phyloP scores from a whole-genome alignment of 1,140 invertebrate genomes.

The Neotoxoptera formosana region DNA sequence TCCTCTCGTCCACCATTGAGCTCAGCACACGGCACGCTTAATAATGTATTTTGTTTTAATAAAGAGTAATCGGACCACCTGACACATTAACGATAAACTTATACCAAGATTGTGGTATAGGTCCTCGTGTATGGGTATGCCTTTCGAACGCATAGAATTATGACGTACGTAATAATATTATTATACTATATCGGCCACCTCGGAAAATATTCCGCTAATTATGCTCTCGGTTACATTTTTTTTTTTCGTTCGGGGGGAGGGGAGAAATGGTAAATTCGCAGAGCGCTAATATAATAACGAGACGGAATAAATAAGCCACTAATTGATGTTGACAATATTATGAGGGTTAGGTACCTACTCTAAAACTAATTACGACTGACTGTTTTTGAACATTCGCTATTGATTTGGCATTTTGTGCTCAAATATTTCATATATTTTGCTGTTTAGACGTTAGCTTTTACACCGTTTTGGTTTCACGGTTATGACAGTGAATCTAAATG shows the following conservation, averaged over 20 bases:
- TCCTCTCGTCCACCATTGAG: background rate
- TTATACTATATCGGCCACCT: background rate
- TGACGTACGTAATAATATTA: background rate
- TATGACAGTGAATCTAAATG: background rate
- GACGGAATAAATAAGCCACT: background rate
- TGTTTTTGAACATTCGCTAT: background rate
- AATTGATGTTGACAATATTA: background rate
- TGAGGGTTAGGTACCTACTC: background rate
- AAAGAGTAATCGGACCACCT: background rate
- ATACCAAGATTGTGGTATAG: background rate
- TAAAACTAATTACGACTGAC: background rate
- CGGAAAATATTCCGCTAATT: background rate
- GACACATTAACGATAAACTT: background rate
- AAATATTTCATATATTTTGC: background rate
- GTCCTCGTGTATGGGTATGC: background rate
- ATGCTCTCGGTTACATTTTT: background rate
- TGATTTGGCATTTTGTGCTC: background rate
- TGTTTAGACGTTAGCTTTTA: background rate
- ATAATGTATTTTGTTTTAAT: slow-evolving; percentile 4
- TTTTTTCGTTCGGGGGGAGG: too few species aligned
- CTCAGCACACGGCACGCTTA: background rate
- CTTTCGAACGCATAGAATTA: background rate
- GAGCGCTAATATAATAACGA: background rate
- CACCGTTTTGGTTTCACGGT: background rate
- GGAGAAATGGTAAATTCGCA: background rate